Evolutionary conservation across 2,797 vertebrate species (phyloP).

Genomic region (Petrocephalus sullivani): DNA sequence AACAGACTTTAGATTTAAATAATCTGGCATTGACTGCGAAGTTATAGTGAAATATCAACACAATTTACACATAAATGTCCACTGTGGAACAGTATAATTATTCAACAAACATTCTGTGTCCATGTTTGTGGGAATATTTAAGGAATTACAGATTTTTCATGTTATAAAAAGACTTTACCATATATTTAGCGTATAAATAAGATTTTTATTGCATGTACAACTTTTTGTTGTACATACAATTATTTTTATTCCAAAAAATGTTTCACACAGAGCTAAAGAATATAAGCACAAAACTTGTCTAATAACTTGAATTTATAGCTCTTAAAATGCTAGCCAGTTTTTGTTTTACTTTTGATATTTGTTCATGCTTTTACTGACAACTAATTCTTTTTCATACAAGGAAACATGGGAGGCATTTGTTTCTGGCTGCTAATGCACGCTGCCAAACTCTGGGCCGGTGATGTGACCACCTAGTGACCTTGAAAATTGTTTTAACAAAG

Average conservation of each 20-base stretch:
- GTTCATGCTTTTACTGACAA: conserved; percentile 21
- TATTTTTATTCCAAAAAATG: conserved; percentile 3
- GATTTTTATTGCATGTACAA: neutral
- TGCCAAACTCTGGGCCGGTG: conserved; percentile 75
- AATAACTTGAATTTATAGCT: conserved; percentile 20
- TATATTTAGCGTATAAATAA: neutral
- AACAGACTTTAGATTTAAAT: neutral
- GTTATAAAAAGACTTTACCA: neutral
- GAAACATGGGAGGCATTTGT: conserved; percentile 43
- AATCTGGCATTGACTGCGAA: neutral
- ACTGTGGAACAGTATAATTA: neutral
- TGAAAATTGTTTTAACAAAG: conserved; percentile 80
- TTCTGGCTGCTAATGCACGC: conserved; percentile 69
- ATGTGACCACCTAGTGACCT: conserved; percentile 79
- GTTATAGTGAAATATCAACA: neutral
- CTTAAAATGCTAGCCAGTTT: conserved; percentile 1
- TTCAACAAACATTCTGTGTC: neutral
- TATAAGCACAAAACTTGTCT: conserved; percentile 15
- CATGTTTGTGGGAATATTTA: neutral
- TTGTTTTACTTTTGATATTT: conserved; percentile 15
- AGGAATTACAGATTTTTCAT: neutral
- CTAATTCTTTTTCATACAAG: conserved; percentile 24
- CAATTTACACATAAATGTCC: neutral
- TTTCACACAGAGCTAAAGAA: conserved; percentile 7
- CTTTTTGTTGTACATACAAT: neutral